Base-by-base conservation (phyloP, 2,888 invertebrate genomes). In the Dyspetes luteomarginatus region DNA sequence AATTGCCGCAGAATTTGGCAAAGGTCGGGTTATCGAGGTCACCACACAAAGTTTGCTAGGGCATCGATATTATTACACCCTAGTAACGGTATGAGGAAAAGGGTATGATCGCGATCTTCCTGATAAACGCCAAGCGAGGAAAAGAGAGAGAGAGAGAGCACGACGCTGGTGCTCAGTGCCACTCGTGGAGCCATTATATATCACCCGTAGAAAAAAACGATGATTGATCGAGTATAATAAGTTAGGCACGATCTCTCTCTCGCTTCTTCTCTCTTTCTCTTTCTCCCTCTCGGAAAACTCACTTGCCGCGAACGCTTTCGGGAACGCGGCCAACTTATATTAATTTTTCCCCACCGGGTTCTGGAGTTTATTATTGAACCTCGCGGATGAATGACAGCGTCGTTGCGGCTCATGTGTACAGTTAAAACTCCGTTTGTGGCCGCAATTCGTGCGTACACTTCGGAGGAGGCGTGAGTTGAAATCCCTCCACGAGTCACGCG, bases 191-290 rank as follows among this genome's bases (percentile, higher is more conserved):
- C 80, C 72, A 81, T 81, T 81, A 81, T 76, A 81, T 77, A 76
- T 81, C 80, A 76, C 50, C 76, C 80, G 68, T 64, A 50, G 72
- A 76, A 76, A 72, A 76, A 73, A 76, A 68, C 80, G 80, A 81
- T 81, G 80, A 81, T 81, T 81, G 80, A 81, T 81, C 72, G 80
- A 68, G 76, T 76, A 72, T 81, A 81, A 81, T 81, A 81, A 81
- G 76, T 81, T 77, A 62, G 55, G 62, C 50, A 56, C 60, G 62
- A 41, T 52, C 30, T 62, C 62, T 55, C 64, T 55, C 62, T 52
- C 43, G n/a, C 22, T 43, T 7, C 19, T 45, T 17, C 41, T 19
- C 17, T 52, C 62, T 55, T 15, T 17, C 52, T 7, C 30, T 45
- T 41, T 12, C n/a, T 65, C 45, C 41, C 19, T 45, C 72, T 76